Conservation (phyloP, 2,797 vertebrate species). For the Lagodon rhomboides region DNA sequence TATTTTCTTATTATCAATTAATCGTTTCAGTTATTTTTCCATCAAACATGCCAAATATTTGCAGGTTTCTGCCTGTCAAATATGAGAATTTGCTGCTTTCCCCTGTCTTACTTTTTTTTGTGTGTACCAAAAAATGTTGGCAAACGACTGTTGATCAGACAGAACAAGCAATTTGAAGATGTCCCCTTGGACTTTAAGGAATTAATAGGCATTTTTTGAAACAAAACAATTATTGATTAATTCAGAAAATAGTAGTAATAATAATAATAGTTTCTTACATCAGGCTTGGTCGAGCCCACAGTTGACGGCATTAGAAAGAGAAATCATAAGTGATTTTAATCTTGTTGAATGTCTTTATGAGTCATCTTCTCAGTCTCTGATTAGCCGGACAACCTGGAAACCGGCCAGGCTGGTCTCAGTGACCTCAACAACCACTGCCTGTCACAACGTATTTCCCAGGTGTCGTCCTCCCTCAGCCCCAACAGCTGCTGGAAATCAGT, state of each 20-base stretch:
- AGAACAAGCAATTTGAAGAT: neutral
- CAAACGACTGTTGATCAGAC: neutral
- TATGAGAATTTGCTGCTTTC: neutral
- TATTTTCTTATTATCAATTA: neutral
- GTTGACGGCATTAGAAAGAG: neutral
- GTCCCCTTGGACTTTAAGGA: neutral
- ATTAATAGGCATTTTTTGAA: neutral
- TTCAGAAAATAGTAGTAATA: constrained; percentile 7
- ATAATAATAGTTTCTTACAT: no score
- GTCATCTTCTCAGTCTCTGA: constrained; percentile 20
- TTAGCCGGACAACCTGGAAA: constrained; percentile 31
- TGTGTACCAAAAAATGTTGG: neutral
- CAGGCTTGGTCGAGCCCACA: neutral
- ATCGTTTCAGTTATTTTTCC: neutral
- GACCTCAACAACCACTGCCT: constrained; percentile 22
- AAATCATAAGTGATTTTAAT: neutral
- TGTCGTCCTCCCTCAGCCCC: constrained; percentile 9
- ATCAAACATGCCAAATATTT: neutral
- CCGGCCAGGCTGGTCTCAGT: neutral
- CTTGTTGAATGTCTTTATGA: constrained; percentile 21
- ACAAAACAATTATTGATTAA: constrained; percentile 2
- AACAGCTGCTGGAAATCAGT: constrained; percentile 43
- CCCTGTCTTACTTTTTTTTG: neutral
- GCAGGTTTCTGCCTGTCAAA: neutral
- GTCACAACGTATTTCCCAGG: constrained; percentile 41